These are phyloP conservation scores for Phyto melanocephala DNA, from an alignment of 2,888 invertebrate species.

Conservation along the genomic window DNA sequence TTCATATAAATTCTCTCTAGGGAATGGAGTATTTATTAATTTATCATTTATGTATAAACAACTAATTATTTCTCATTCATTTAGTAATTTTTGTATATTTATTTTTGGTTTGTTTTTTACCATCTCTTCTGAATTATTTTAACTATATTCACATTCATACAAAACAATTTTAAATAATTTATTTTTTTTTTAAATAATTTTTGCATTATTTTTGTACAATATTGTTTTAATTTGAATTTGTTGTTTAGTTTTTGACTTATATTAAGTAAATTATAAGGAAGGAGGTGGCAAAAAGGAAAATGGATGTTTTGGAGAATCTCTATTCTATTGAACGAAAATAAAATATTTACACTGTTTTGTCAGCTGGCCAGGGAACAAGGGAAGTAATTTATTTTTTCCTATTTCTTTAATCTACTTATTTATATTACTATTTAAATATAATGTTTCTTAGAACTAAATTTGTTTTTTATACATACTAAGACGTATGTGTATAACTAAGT, in stretches of 20 bases:
- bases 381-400: not conserved
- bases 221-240: not conserved
- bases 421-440: not conserved
- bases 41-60: conserved; percentile 45
- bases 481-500: not conserved
- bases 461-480: not conserved
- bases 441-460: not conserved
- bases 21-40: conserved; percentile 45
- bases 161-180: conserved; percentile 33
- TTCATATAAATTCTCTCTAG: conserved; percentile 45
- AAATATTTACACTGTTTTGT: conserved; percentile 18
- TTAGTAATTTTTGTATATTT: conserved; percentile 5
- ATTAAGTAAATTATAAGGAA: not conserved
- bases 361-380: not conserved
- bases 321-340: conserved; percentile 13
- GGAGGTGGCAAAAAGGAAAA: not conserved
- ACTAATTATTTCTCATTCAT: conserved; percentile 10
- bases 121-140: conserved; percentile 6
- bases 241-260: not conserved
- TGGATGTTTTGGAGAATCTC: not conserved
- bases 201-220: conserved; percentile 12
- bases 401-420: conserved; percentile 1
- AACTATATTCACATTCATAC: conserved; percentile 32
- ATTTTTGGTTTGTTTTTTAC: conserved; percentile 10
- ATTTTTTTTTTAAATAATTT: not conserved